These are phyloP conservation scores for Xyliphius kryptos DNA, from an alignment of 2,113 vertebrate species.

Conservation along the genomic window DNA sequence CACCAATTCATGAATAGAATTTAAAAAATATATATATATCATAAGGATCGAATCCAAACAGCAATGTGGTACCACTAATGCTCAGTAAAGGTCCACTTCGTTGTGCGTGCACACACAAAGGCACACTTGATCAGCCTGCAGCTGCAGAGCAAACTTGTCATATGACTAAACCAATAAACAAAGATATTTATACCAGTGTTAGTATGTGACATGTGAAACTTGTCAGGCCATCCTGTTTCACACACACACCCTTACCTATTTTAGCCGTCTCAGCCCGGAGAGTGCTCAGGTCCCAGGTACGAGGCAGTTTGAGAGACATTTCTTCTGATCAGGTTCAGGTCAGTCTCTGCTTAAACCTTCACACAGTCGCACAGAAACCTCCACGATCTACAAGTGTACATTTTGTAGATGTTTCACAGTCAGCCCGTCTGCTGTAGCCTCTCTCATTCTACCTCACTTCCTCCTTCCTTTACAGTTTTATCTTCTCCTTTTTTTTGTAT, in stretches of 20 bases:
- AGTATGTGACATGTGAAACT: too few relatives aligned
- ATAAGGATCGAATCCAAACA: too few relatives aligned
- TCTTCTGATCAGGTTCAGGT: constrained; percentile 46
- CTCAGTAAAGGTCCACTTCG: too few relatives aligned
- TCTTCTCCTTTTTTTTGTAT: constrained; percentile 41
- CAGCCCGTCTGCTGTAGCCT: constrained; percentile 17
- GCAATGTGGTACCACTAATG: too few relatives aligned
- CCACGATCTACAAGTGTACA: constrained; percentile 28
- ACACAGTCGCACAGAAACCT: constrained; percentile 25
- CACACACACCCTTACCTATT: constrained; percentile 69
- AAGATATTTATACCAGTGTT: too few relatives aligned
- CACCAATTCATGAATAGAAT: too few relatives aligned
- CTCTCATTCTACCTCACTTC: constrained; percentile 56
- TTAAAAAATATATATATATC: too few relatives aligned
- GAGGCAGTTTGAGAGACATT: constrained; percentile 92
- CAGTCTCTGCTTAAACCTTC: constrained; percentile 38
- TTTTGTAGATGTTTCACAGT: constrained; percentile 4
- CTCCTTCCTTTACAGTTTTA: constrained; percentile 61
- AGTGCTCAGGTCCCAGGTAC: constrained; percentile 88
- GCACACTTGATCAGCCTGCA: too few relatives aligned
- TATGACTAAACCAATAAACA: too few relatives aligned
- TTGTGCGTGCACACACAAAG: too few relatives aligned
- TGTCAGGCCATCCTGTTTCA: too few relatives aligned
- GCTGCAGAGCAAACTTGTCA: too few relatives aligned
- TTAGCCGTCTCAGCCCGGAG: constrained; percentile 75